Evolutionary conservation across 2,888 invertebrate genomes (phyloP).

Genomic region (Drosophila gaucha): DNA sequence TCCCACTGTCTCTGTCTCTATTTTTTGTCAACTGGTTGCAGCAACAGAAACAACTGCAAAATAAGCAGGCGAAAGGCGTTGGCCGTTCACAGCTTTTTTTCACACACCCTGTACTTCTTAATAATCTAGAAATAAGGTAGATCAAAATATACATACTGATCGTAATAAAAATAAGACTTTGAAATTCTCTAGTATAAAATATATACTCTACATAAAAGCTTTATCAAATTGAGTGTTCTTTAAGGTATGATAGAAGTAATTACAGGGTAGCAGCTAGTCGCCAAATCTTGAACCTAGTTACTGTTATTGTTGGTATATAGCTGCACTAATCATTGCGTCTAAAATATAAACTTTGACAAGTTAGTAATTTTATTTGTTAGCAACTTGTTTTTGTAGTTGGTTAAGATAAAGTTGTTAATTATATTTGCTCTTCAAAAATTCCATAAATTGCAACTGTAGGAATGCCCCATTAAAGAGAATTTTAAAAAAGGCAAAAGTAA

Average conservation of each 20-base stretch:
- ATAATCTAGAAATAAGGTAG: not conserved
- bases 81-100: not conserved
- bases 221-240: too few relatives aligned
- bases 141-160: too few relatives aligned
- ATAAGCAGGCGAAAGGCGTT: conserved; percentile 27
- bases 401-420: not conserved
- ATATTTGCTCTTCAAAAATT: not conserved
- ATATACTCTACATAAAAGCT: too few relatives aligned
- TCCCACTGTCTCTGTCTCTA: not conserved
- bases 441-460: not conserved
- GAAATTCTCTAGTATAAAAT: too few relatives aligned
- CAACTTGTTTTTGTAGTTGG: not conserved
- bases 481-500: too few relatives aligned
- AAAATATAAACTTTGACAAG: not conserved
- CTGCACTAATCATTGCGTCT: not conserved
- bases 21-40: conserved; percentile 7
- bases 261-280: not conserved
- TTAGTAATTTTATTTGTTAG: not conserved
- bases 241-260: not conserved
- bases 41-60: conserved; percentile 3
- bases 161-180: too few relatives aligned
- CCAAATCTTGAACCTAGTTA: too few relatives aligned
- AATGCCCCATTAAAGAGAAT: too few relatives aligned
- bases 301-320: not conserved
- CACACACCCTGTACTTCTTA: not conserved